These are phyloP conservation scores for Ceramica pisi DNA, from an alignment of 2,888 invertebrate species.

Conservation along the genomic window DNA sequence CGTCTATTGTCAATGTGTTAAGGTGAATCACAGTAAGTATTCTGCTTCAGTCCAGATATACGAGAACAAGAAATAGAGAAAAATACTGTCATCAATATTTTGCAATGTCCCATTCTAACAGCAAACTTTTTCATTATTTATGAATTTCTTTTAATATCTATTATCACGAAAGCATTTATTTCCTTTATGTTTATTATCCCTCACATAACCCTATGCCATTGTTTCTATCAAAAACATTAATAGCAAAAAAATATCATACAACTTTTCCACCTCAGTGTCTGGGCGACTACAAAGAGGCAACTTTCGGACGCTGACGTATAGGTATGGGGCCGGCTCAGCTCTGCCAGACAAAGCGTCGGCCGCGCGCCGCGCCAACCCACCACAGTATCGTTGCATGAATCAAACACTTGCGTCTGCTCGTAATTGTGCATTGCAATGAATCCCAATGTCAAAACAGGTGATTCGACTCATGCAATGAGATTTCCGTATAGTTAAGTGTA, in stretches of 20 bases:
- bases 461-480: conserved; percentile 57
- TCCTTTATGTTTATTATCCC: neutral
- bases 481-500: conserved; percentile 64
- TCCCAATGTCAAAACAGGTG: conserved; percentile 78
- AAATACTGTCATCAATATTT: neutral
- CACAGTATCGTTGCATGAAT: conserved; percentile 70
- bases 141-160: too few relatives aligned
- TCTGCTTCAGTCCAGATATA: neutral
- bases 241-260: neutral
- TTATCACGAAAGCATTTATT: neutral
- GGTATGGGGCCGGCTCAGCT: conserved; percentile 62
- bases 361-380: conserved; percentile 25
- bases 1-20: neutral
- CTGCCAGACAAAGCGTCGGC: conserved; percentile 79
- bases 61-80: neutral
- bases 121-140: neutral
- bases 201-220: neutral
- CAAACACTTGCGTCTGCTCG: conserved; percentile 62
- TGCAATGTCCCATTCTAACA: too few relatives aligned
- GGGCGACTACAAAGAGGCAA: conserved; percentile 63
- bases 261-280: conserved; percentile 61
- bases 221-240: neutral
- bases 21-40: neutral
- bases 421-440: conserved; percentile 66
- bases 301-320: conserved; percentile 67